phyloP scores from a whole-genome alignment of 2,113 vertebrate species.

The Rhegmatorhina hoffmannsi region DNA sequence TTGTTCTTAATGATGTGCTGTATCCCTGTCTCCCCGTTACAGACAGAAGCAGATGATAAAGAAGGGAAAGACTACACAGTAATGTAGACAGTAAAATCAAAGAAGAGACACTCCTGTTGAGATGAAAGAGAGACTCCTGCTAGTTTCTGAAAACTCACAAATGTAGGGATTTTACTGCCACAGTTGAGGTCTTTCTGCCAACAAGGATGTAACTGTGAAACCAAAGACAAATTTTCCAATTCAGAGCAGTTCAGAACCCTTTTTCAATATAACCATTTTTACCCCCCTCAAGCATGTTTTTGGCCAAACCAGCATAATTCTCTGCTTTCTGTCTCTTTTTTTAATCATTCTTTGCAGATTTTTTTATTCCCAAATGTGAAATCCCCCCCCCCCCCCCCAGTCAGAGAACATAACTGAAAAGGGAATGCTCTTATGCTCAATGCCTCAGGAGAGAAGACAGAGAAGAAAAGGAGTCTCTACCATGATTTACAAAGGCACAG shows the following conservation, averaged over 20 bases:
- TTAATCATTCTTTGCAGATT: neutral
- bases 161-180: neutral
- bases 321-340: neutral
- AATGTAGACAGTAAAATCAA: constrained; percentile 38
- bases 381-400: neutral
- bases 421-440: neutral
- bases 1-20: constrained; percentile 24
- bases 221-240: neutral
- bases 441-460: neutral
- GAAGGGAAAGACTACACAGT: neutral
- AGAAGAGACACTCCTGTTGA: constrained; percentile 7
- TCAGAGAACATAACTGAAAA: neutral
- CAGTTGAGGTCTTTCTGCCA: neutral
- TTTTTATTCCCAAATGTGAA: neutral
- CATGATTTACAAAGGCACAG: neutral
- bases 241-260: neutral
- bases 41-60: neutral
- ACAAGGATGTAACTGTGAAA: neutral
- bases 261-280: constrained; percentile 12
- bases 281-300: neutral
- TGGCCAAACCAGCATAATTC: neutral
- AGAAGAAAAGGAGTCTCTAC: neutral
- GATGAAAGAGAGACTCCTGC: constrained; percentile 24
- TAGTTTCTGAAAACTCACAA: constrained; percentile 8
- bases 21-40: neutral